Conservation (phyloP, 2,797 vertebrate species). For the Pampus argenteus region DNA sequence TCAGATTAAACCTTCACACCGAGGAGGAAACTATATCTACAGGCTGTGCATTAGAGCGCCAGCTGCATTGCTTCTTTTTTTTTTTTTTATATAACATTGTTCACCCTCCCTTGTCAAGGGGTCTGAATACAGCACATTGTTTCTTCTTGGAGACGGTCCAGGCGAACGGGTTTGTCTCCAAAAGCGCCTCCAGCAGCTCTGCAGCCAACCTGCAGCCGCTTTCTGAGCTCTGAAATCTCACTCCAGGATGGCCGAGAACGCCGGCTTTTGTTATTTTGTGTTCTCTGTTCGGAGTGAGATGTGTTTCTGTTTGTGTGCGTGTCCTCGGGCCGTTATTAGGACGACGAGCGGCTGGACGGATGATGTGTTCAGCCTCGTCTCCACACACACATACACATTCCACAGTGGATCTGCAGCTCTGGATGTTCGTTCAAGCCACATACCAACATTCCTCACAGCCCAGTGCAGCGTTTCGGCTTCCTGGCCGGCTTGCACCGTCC, state of each 20-base stretch:
- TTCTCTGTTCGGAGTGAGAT: slow-evolving; percentile 29
- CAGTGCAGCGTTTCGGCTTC: slow-evolving; percentile 66
- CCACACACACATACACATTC: slow-evolving; percentile 65
- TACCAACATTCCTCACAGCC: slow-evolving; percentile 75
- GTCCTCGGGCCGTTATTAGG: slow-evolving; percentile 55
- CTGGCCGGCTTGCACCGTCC: slow-evolving; percentile 56
- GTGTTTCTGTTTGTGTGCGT: slow-evolving; percentile 42
- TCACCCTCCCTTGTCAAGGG: slow-evolving; percentile 70
- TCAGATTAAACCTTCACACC: background rate
- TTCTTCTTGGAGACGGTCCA: slow-evolving; percentile 75
- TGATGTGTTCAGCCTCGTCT: slow-evolving; percentile 45
- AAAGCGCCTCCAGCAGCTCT: slow-evolving; percentile 74
- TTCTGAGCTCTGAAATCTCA: slow-evolving; percentile 49
- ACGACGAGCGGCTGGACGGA: slow-evolving; percentile 49
- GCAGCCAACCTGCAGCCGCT: slow-evolving; percentile 63
- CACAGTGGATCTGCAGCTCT: slow-evolving; percentile 69
- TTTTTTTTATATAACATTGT: slow-evolving; percentile 66
- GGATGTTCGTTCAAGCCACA: slow-evolving; percentile 67
- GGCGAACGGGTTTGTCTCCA: slow-evolving; percentile 65
- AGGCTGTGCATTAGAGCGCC: slow-evolving; percentile 56
- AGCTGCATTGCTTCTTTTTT: slow-evolving; percentile 61
- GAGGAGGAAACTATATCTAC: slow-evolving; percentile 58
- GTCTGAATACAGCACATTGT: slow-evolving; percentile 81
- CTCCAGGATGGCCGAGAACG: slow-evolving; percentile 51
- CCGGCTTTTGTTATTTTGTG: slow-evolving; percentile 47